A percentile compares a stretch with the other conserved stretches of the same genome.
phyloP scores from a whole-genome alignment of 2,113 vertebrate species.

The Bagarius yarrelli region DNA sequence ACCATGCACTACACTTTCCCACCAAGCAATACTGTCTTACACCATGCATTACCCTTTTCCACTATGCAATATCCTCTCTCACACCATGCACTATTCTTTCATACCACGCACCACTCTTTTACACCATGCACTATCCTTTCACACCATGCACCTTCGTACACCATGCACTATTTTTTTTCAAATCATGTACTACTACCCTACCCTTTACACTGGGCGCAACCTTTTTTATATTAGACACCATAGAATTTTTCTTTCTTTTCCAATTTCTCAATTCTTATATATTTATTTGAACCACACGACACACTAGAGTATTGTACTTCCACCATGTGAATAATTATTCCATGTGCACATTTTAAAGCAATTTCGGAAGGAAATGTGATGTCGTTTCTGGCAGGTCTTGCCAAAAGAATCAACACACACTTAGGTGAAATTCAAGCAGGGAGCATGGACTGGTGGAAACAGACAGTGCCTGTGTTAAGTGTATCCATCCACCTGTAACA shows the following conservation, averaged over 20 bases:
- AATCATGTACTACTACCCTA: too few species aligned
- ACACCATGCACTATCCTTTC: not conserved
- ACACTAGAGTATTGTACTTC: constrained; percentile 5
- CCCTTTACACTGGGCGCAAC: too few species aligned
- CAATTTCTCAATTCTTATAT: too few species aligned
- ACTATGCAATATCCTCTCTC: not conserved
- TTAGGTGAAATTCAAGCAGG: constrained; percentile 10
- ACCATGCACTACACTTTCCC: not conserved
- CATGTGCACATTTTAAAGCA: constrained; percentile 11
- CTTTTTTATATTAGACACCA: not conserved
- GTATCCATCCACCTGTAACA: constrained; percentile 19
- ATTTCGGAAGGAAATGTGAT: constrained; percentile 13
- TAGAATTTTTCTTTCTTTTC: not conserved
- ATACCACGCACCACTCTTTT: not conserved
- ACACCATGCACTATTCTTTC: not conserved
- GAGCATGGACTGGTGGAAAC: constrained; percentile 11
- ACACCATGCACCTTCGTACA: too few species aligned
- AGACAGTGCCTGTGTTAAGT: constrained; percentile 27
- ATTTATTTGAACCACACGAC: not conserved
- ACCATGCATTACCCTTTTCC: not conserved
- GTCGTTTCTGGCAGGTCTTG: not conserved
- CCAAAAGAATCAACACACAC: constrained; percentile 7
- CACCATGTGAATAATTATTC: not conserved
- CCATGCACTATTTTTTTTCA: too few species aligned
- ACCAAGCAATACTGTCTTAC: too few species aligned